A percentile compares a stretch with the other conserved stretches of the same genome.
Conservation (phyloP, 2,113 vertebrate genomes). For the Merops nubicus region DNA sequence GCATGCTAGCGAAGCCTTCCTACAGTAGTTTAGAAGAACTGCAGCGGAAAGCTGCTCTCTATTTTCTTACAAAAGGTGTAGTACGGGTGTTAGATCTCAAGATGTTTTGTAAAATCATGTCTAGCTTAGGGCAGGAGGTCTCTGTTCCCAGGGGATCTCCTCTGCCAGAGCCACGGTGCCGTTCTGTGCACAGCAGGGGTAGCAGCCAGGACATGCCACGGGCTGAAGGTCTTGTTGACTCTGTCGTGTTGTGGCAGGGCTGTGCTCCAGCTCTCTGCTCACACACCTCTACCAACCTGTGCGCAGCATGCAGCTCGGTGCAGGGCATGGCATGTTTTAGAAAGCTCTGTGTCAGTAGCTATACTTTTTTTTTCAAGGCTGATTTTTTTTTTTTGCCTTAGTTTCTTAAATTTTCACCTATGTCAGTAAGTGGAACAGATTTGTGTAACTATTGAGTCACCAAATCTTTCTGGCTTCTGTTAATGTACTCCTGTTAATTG, state of each 20-base stretch:
- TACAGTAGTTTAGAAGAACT: slow-evolving; percentile 66
- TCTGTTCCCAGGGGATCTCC: background rate
- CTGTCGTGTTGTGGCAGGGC: background rate
- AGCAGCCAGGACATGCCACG: background rate
- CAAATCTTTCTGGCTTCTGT: background rate
- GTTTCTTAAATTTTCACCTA: background rate
- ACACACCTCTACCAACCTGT: background rate
- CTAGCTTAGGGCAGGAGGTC: background rate
- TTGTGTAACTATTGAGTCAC: background rate
- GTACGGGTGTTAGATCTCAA: slow-evolving; percentile 47
- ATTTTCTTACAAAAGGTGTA: slow-evolving; percentile 71
- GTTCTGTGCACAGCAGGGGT: background rate
- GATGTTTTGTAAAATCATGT: slow-evolving; percentile 35
- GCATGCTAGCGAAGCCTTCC: slow-evolving; percentile 40
- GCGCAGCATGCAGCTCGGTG: background rate
- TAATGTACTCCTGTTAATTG: too few species aligned
- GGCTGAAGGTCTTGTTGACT: background rate
- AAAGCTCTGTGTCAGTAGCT: background rate
- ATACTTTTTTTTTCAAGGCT: background rate
- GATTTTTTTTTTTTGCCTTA: background rate
- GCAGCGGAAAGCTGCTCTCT: slow-evolving; percentile 67
- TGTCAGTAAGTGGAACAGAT: background rate
- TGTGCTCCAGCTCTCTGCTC: background rate
- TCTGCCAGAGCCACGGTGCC: background rate
- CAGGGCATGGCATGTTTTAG: background rate